Conservation (phyloP, 2,797 vertebrate species). For the Enteromius thamalakanensis region DNA sequence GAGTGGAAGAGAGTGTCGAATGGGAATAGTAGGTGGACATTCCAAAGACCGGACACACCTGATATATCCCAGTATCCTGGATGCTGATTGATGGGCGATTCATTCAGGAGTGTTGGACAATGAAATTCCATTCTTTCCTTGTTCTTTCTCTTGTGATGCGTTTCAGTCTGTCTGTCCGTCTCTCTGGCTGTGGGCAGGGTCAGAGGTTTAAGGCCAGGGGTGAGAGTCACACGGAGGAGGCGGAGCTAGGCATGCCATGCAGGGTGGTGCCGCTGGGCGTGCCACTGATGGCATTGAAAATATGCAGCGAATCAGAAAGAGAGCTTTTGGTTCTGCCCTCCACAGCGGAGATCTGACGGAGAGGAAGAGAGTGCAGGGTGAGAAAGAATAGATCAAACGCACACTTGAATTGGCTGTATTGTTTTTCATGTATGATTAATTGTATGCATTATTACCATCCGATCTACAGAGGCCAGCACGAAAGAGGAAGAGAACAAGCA, state of each 20-base stretch:
- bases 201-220: slow-evolving; percentile 60
- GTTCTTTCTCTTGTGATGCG: not conserved
- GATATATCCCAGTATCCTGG: slow-evolving; percentile 15
- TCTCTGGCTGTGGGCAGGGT: slow-evolving; percentile 14
- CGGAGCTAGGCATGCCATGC: slow-evolving; percentile 84
- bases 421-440: slow-evolving; percentile 14
- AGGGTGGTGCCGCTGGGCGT: slow-evolving; percentile 86
- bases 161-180: not conserved
- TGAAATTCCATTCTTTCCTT: slow-evolving; percentile 26
- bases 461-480: slow-evolving; percentile 85
- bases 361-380: slow-evolving; percentile 1
- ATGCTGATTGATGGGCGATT: slow-evolving; percentile 18
- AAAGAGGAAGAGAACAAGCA: slow-evolving; percentile 62
- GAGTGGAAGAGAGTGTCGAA: not conserved
- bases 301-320: slow-evolving; percentile 90
- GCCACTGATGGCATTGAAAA: slow-evolving; percentile 96
- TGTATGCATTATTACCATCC: slow-evolving; percentile 87
- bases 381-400: slow-evolving; percentile 17
- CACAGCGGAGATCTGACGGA: slow-evolving; percentile 83
- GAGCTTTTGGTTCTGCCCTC: slow-evolving; percentile 83
- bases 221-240: slow-evolving; percentile 80
- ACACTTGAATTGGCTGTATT: not conserved
- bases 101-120: not conserved
- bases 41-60: slow-evolving; percentile 14
- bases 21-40: not conserved